phyloP scores from a whole-genome alignment of 2,888 invertebrate species.

The Eretmocerus hayati region DNA sequence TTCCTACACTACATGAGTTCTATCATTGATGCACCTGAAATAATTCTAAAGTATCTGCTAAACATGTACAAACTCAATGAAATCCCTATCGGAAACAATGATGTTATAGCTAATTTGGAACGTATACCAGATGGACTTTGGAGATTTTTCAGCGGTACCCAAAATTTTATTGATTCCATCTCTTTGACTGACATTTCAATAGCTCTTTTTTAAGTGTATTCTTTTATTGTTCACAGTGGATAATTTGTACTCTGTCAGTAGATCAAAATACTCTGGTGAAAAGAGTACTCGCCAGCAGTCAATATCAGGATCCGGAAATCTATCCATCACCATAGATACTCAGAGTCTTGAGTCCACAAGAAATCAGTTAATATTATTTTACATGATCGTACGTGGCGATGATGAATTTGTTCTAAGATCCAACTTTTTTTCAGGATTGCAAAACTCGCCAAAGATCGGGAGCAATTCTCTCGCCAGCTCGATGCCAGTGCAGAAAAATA shows the following conservation, averaged over 20 bases:
- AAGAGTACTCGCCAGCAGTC: constrained; percentile 55
- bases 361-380: constrained; percentile 18
- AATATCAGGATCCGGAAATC: constrained; percentile 50
- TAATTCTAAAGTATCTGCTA: constrained; percentile 65
- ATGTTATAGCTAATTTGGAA: constrained; percentile 55
- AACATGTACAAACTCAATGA: constrained; percentile 58
- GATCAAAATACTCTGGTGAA: constrained; percentile 60
- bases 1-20: constrained; percentile 64
- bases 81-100: constrained; percentile 64
- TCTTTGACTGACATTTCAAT: background rate
- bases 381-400: too few relatives aligned
- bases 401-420: too few relatives aligned
- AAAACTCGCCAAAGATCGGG: too few relatives aligned
- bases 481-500: constrained; percentile 33
- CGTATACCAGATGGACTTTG: constrained; percentile 55
- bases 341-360: constrained; percentile 46
- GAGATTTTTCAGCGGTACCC: constrained; percentile 62
- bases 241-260: constrained; percentile 52
- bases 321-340: constrained; percentile 57
- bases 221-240: constrained; percentile 48
- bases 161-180: constrained; percentile 32
- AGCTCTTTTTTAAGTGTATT: background rate
- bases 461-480: too few relatives aligned
- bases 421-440: too few relatives aligned
- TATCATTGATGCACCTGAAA: constrained; percentile 61